Conservation (phyloP, 2,888 invertebrate species). For the Andrena chrysosceles region DNA sequence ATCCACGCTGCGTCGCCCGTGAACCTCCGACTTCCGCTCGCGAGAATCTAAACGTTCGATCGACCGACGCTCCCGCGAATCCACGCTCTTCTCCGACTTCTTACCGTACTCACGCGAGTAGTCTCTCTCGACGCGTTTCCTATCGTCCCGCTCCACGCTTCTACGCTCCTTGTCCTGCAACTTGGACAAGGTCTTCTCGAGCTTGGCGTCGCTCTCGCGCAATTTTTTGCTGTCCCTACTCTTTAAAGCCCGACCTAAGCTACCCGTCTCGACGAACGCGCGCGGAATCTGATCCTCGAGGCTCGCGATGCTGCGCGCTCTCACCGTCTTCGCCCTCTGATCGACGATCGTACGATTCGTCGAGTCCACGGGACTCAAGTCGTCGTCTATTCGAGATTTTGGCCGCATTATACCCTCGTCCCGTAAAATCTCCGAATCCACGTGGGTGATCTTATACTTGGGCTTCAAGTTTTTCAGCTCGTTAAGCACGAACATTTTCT, state of each 20-base stretch:
- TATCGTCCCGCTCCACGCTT: constrained; percentile 76
- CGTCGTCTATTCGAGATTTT: constrained; percentile 83
- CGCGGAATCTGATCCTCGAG: constrained; percentile 78
- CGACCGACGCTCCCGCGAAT: constrained; percentile 76
- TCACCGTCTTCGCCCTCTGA: constrained; percentile 72
- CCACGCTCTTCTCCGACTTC: constrained; percentile 44
- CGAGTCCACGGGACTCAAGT: constrained; percentile 79
- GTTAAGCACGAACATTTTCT: constrained; percentile 81
- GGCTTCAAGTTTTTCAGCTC: constrained; percentile 81
- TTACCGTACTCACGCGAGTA: constrained; percentile 73
- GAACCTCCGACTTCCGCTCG: constrained; percentile 67
- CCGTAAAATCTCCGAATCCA: constrained; percentile 82
- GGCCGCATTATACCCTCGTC: constrained; percentile 84
- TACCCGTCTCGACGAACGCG: constrained; percentile 80
- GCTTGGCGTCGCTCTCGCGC: constrained; percentile 72
- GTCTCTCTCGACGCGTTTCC: constrained; percentile 77
- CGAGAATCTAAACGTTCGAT: constrained; percentile 76
- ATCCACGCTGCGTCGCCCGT: constrained; percentile 69
- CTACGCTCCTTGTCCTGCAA: constrained; percentile 77
- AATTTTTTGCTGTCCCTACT: constrained; percentile 73
- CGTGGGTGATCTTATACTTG: constrained; percentile 82
- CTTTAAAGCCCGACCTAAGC: constrained; percentile 79
- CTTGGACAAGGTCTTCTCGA: constrained; percentile 74
- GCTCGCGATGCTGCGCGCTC: constrained; percentile 81
- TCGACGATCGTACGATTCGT: constrained; percentile 68